Conservation (phyloP, 2,113 vertebrate species). For the Heterocephalus glaber region DNA sequence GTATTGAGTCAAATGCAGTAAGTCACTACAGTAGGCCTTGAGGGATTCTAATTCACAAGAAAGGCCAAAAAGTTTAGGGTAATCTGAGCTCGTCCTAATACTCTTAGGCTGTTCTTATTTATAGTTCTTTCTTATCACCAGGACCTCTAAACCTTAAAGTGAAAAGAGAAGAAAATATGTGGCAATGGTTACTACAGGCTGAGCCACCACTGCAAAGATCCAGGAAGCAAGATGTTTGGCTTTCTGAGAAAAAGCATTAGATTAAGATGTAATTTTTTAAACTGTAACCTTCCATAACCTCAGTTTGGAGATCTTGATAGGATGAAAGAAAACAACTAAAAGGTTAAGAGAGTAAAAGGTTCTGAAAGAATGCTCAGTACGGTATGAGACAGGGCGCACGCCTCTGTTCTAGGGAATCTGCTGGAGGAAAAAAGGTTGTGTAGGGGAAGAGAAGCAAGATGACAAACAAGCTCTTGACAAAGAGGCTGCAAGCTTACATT, state of each 20-base stretch:
- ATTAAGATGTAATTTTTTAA: not conserved
- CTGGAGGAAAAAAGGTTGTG: not conserved
- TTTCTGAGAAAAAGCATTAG: slow-evolving; percentile 1
- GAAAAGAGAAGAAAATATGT: slow-evolving; percentile 44
- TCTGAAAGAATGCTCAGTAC: not conserved
- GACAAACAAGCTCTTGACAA: slow-evolving; percentile 50
- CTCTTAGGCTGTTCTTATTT: slow-evolving; percentile 41
- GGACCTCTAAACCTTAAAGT: slow-evolving; percentile 16
- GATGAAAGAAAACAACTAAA: slow-evolving; percentile 42
- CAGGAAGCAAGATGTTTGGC: not conserved
- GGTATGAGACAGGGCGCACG: accelerated
- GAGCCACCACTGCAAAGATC: not conserved
- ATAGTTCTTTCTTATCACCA: slow-evolving; percentile 6
- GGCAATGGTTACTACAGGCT: not conserved
- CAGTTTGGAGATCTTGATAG: slow-evolving; percentile 34
- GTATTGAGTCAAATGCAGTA: not conserved
- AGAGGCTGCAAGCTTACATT: slow-evolving; percentile 15
- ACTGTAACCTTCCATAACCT: slow-evolving; percentile 45
- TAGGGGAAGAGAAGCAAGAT: slow-evolving; percentile 31
- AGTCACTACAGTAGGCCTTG: slow-evolving; percentile 3
- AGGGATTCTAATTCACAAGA: slow-evolving; percentile 27
- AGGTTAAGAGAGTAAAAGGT: slow-evolving; percentile 21
- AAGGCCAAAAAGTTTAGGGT: slow-evolving; percentile 14
- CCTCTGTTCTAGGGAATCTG: not conserved
- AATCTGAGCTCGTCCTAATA: slow-evolving; percentile 3